A percentile compares a stretch with the other conserved stretches of the same genome.
phyloP scores from a whole-genome alignment of 2,113 vertebrate species.

The Canis aureus region DNA sequence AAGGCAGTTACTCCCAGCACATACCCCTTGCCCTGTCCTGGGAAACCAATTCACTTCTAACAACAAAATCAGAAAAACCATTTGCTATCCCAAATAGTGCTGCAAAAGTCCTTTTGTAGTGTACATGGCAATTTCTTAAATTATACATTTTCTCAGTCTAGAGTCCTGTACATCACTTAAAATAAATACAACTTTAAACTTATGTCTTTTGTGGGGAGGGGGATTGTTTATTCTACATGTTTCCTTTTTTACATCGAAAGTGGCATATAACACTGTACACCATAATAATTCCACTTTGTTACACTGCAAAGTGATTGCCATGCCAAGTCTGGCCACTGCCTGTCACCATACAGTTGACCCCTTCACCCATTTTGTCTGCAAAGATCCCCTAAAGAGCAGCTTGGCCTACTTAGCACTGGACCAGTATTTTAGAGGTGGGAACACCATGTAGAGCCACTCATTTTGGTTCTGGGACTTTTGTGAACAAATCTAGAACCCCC shows the following conservation, averaged over 20 bases:
- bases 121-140: background rate
- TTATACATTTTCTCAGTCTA: background rate
- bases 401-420: background rate
- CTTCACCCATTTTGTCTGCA: background rate
- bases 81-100: background rate
- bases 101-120: background rate
- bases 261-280: background rate
- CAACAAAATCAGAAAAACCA: background rate
- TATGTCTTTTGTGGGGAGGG: background rate
- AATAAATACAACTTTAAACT: background rate
- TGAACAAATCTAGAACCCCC: background rate
- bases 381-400: background rate
- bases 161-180: background rate
- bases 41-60: background rate
- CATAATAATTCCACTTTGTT: background rate
- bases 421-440: background rate
- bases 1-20: background rate
- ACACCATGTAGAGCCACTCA: background rate
- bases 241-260: background rate
- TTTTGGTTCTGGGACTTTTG: background rate
- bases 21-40: fast-evolving
- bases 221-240: background rate
- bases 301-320: too few species aligned
- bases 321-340: background rate
- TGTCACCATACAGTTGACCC: background rate